phyloP scores from a whole-genome alignment of 2,113 vertebrate genomes.

The Erpornis zantholeuca region DNA sequence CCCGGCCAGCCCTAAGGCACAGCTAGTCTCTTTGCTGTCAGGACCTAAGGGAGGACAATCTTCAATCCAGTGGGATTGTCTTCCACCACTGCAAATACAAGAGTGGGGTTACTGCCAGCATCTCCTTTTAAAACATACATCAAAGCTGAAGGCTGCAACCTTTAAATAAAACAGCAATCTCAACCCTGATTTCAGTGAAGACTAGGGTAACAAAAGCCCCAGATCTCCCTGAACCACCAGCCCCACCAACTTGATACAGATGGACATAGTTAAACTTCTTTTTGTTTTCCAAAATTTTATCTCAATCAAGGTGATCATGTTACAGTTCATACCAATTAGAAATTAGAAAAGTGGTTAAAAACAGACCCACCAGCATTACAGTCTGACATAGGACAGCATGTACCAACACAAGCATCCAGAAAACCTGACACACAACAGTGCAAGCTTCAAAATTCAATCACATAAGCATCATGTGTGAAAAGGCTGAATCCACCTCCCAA shows the following conservation, averaged over 20 bases:
- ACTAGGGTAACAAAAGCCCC: not conserved
- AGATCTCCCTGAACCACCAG: not conserved
- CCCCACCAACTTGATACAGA: not conserved
- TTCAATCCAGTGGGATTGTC: not conserved
- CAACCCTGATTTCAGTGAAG: not conserved
- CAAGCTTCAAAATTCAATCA: not conserved
- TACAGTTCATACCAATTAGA: conserved; percentile 26
- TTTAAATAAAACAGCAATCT: not conserved
- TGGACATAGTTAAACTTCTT: not conserved
- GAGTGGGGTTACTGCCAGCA: not conserved
- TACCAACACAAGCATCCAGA: not conserved
- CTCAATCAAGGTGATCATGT: conserved; percentile 4
- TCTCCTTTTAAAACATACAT: not conserved
- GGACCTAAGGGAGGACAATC: not conserved
- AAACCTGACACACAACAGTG: not conserved
- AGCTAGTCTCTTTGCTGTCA: not conserved
- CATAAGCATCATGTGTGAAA: not conserved
- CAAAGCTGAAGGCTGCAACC: not conserved
- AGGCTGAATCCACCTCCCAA: not conserved
- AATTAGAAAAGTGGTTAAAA: conserved; percentile 64
- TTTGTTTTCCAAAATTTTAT: conserved; percentile 50
- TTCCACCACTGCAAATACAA: not conserved
- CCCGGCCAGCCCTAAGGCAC: not conserved
- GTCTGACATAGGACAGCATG: not conserved
- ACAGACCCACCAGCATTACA: not conserved